phyloP scores from a whole-genome alignment of 2,113 vertebrate species.

The Hyperopisus bebe region DNA sequence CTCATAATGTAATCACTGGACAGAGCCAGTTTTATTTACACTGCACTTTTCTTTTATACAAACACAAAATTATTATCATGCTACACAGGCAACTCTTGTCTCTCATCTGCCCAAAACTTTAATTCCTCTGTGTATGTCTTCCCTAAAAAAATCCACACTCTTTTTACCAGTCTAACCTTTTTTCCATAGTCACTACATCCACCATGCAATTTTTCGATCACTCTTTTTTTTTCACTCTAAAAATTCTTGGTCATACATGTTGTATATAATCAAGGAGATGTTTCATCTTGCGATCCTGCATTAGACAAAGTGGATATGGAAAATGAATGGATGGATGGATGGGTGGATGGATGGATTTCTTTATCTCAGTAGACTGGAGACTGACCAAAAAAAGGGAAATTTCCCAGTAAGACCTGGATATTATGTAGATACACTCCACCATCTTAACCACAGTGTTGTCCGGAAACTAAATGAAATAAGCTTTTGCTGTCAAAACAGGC shows the following conservation, averaged over 20 bases:
- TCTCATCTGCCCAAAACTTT: background rate
- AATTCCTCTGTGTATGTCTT: background rate
- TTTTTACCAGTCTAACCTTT: background rate
- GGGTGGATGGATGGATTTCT: background rate
- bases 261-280: background rate
- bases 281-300: background rate
- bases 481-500: conserved; percentile 7
- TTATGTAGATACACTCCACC: background rate
- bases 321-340: background rate
- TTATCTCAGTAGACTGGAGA: background rate
- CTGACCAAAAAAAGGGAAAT: background rate
- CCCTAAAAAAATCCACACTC: background rate
- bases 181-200: background rate
- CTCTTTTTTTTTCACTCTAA: background rate
- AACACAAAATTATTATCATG: background rate
- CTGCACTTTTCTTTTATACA: background rate
- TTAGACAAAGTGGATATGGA: background rate
- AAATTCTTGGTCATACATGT: background rate
- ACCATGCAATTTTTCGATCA: background rate
- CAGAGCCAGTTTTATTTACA: background rate
- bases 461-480: background rate
- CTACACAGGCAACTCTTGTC: background rate
- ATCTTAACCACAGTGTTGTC: background rate
- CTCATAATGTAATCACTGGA: background rate
- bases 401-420: background rate